Evolutionary conservation across 2,888 invertebrate species (phyloP).

Genomic region (Diplolepis rosae): DNA sequence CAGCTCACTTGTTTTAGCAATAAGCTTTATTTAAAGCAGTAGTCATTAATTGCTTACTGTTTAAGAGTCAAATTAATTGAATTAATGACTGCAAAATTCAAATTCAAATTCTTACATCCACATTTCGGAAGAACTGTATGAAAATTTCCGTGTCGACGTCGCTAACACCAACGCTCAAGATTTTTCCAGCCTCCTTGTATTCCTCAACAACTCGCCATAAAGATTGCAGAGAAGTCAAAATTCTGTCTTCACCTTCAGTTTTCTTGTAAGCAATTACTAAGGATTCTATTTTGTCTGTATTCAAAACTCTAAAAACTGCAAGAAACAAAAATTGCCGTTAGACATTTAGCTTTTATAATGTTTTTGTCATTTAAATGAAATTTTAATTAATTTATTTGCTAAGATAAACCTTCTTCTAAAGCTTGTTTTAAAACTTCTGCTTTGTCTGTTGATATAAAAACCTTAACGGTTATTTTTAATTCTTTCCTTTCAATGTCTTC

Average conservation of each 20-base stretch:
- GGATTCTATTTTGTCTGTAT: constrained; percentile 85
- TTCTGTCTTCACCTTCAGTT: constrained; percentile 57
- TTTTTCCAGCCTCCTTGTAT: constrained; percentile 79
- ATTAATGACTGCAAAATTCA: too few species aligned
- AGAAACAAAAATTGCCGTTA: constrained; percentile 51
- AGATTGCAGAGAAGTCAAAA: constrained; percentile 76
- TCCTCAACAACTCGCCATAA: constrained; percentile 87
- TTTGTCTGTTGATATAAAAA: constrained; percentile 86
- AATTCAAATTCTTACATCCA: constrained; percentile 76
- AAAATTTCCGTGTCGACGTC: constrained; percentile 91
- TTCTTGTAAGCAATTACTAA: constrained; percentile 87
- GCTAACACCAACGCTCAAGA: constrained; percentile 84
- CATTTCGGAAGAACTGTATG: constrained; percentile 84
- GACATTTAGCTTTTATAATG: too few species aligned
- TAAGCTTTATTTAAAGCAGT: too few species aligned
- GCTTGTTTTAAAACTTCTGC: constrained; percentile 81
- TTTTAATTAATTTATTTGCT: constrained; percentile 34
- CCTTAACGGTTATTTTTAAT: constrained; percentile 89
- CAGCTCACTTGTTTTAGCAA: too few species aligned
- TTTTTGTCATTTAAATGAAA: too few species aligned
- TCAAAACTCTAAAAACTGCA: constrained; percentile 83
- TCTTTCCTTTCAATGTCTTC: constrained; percentile 82
- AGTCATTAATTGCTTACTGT: too few species aligned
- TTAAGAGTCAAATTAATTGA: too few species aligned
- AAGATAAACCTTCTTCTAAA: constrained; percentile 80